Conservation (phyloP, 2,888 invertebrate genomes). For the Erannis defoliaria region DNA sequence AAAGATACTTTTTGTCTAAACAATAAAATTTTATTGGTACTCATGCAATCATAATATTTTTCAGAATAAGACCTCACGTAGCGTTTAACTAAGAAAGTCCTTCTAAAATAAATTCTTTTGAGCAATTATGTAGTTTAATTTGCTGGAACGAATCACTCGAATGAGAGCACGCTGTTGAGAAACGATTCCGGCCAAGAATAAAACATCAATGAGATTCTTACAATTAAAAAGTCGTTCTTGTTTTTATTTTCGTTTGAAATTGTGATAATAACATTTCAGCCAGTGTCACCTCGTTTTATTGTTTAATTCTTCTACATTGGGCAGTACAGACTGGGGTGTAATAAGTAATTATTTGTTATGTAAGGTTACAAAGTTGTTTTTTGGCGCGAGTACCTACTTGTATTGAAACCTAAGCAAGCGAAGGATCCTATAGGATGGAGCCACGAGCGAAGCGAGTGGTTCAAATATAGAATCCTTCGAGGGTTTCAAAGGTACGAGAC, state of each 20-base stretch:
- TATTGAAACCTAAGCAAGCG: no score
- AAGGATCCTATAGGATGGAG: no score
- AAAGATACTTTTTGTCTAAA: neutral
- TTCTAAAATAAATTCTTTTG: constrained; percentile 8
- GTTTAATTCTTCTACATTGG: neutral
- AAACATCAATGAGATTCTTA: constrained; percentile 12
- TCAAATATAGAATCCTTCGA: no score
- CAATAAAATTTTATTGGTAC: neutral
- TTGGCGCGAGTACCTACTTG: no score
- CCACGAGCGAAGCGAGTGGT: no score
- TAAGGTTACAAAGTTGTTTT: no score
- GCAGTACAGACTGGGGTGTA: no score
- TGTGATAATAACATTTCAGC: neutral
- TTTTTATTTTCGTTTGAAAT: constrained; percentile 15
- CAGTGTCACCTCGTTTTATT: constrained; percentile 5
- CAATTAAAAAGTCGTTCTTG: constrained; percentile 6
- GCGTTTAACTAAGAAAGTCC: neutral
- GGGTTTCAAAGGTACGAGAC: no score
- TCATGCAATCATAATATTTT: neutral
- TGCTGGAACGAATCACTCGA: constrained; percentile 14
- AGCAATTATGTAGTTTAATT: constrained; percentile 15
- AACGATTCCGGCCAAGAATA: constrained; percentile 1
- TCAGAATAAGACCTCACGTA: neutral
- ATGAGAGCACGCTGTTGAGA: constrained; percentile 2
- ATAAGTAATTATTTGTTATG: no score